Percentiles rank a stretch among this genome's conserved stretches.
These are phyloP conservation scores for Larimichthys crocea DNA, from an alignment of 2,113 vertebrate species.

Conservation along the genomic window DNA sequence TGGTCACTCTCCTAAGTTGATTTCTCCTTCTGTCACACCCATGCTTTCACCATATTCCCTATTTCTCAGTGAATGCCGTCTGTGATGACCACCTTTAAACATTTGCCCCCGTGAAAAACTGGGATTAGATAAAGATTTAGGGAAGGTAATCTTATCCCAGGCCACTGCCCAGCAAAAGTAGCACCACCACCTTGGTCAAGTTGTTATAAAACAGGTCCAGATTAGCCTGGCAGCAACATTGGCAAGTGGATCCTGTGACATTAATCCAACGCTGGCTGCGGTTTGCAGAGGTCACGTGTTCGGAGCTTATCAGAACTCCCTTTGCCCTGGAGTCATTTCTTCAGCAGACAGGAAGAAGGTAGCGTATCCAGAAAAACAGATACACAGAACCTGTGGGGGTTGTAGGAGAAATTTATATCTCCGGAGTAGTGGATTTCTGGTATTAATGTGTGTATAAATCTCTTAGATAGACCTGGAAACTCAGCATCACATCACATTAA, in stretches of 20 bases:
- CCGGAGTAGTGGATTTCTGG: background rate
- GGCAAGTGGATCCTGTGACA: constrained; percentile 31
- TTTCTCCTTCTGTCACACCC: background rate
- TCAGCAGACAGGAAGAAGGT: constrained; percentile 25
- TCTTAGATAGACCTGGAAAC: background rate
- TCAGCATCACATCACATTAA: background rate
- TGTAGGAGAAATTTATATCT: background rate
- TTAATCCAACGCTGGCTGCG: constrained; percentile 63
- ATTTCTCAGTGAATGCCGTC: background rate
- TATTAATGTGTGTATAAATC: background rate
- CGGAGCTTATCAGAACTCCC: constrained; percentile 41
- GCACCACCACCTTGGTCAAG: constrained; percentile 33
- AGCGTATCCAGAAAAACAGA: constrained; percentile 33
- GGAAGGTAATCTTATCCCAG: constrained; percentile 18
- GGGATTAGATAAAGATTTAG: constrained; percentile 49
- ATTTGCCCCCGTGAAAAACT: constrained; percentile 16
- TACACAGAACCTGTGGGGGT: background rate
- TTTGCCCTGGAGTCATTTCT: constrained; percentile 30
- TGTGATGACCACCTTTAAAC: background rate
- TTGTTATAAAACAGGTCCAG: constrained; percentile 34
- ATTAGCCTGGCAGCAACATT: constrained; percentile 24
- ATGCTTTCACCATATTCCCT: background rate
- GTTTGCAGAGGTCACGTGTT: constrained; percentile 55
- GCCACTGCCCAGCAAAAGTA: constrained; percentile 16
- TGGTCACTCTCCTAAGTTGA: background rate